phyloP scores from a whole-genome alignment of 2,888 invertebrate species.

The Rotaria macrura region DNA sequence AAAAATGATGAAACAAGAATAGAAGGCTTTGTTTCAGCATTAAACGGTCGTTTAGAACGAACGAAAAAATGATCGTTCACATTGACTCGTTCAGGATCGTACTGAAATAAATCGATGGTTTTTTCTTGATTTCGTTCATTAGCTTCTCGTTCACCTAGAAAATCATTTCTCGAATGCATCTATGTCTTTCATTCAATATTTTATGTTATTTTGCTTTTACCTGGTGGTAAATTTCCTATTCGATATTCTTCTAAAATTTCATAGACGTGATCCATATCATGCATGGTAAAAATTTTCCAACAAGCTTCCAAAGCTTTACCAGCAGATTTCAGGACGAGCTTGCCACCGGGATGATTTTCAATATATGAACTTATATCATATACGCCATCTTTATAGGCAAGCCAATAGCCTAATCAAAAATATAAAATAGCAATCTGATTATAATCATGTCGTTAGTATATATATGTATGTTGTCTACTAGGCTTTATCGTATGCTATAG shows the following conservation, averaged over 20 bases:
- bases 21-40: constrained; percentile 76
- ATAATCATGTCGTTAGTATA: no score
- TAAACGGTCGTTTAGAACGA: constrained; percentile 75
- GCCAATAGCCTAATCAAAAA: constrained; percentile 9
- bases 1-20: constrained; percentile 66
- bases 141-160: neutral
- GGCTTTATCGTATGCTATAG: no score
- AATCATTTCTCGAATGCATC: no score
- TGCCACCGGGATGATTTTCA: constrained; percentile 70
- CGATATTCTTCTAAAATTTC: constrained; percentile 69
- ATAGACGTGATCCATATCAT: constrained; percentile 56
- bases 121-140: constrained; percentile 49
- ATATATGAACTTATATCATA: constrained; percentile 88
- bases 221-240: constrained; percentile 71
- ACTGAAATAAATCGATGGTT: constrained; percentile 53
- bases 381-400: constrained; percentile 61
- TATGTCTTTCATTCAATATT: no score
- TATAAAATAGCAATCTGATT: no score
- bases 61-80: constrained; percentile 74
- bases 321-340: constrained; percentile 76
- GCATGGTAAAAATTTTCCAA: constrained; percentile 65
- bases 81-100: constrained; percentile 35
- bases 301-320: constrained; percentile 78
- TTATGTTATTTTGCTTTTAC: constrained; percentile 45
- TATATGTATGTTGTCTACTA: no score